Evolutionary conservation across 1,140 invertebrate genomes (phyloP).

Genomic region (Musca domestica): DNA sequence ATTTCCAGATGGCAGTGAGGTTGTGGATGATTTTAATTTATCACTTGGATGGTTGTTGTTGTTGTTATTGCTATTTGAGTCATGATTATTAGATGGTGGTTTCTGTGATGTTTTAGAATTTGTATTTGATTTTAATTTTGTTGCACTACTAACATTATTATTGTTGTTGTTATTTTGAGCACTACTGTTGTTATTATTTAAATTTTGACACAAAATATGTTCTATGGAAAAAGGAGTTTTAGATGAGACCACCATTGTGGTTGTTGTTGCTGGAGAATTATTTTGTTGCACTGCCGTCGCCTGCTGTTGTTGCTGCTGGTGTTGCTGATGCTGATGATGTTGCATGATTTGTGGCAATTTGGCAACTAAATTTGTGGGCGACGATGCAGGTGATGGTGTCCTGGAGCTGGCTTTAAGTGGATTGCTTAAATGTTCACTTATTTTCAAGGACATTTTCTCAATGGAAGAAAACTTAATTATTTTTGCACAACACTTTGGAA

Average conservation of each 20-base stretch:
- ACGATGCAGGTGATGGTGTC: constrained; percentile 3
- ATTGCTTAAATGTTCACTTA: constrained; percentile 20
- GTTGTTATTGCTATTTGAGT: background rate
- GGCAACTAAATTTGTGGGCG: constrained; percentile 22
- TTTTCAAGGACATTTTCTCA: constrained; percentile 28
- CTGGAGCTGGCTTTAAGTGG: no score
- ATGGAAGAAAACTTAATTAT: background rate
- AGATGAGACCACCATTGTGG: constrained; percentile 41
- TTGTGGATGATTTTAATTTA: constrained; percentile 30
- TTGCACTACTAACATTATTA: constrained; percentile 12
- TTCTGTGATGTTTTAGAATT: background rate
- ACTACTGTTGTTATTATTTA: constrained; percentile 36
- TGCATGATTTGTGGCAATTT: background rate
- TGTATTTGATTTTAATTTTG: constrained; percentile 5
- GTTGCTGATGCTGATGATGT: background rate
- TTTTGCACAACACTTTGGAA: background rate
- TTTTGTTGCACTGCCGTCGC: background rate
- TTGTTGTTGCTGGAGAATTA: constrained; percentile 24
- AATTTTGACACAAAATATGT: constrained; percentile 52
- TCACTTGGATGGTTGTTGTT: constrained; percentile 38
- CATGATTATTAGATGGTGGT: background rate
- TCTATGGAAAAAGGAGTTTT: constrained; percentile 54
- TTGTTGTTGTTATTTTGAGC: constrained; percentile 1
- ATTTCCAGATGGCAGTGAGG: constrained; percentile 24
- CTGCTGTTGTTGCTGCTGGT: constrained; percentile 24